A percentile compares a stretch with the other conserved stretches of the same genome.
Evolutionary conservation across 53 echinoderm and acorn worm species (phyloP).

Genomic region (Holothuria leucospilota): DNA sequence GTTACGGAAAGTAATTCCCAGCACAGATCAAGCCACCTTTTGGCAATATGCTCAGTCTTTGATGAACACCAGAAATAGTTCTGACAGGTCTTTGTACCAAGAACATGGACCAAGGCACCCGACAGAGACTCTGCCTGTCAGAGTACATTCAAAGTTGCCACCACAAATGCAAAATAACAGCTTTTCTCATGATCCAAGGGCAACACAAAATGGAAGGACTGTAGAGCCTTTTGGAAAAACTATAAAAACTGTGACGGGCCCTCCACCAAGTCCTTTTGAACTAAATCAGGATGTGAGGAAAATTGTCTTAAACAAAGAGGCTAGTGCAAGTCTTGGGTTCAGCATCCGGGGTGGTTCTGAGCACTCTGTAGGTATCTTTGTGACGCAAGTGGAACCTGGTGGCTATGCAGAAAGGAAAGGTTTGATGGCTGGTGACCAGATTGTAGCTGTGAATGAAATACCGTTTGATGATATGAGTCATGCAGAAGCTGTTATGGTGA

Average conservation of each 20-base stretch:
- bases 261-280: constrained; percentile 51
- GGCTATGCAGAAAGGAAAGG: constrained; percentile 84
- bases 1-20: constrained; percentile 83
- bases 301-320: constrained; percentile 55
- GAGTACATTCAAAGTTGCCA: neutral
- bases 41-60: constrained; percentile 80
- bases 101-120: constrained; percentile 41
- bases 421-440: constrained; percentile 81
- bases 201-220: constrained; percentile 14
- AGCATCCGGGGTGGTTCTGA: constrained; percentile 92
- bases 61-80: constrained; percentile 18
- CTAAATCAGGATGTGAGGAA: constrained; percentile 68
- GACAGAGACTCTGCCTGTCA: constrained; percentile 52
- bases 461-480: constrained; percentile 91
- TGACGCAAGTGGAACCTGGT: constrained; percentile 82
- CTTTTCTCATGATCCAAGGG: neutral
- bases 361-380: constrained; percentile 94
- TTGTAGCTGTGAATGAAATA: constrained; percentile 86
- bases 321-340: constrained; percentile 77
- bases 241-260: constrained; percentile 60
- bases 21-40: constrained; percentile 75
- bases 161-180: no score
- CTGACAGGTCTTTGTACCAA: constrained; percentile 37
- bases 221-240: constrained; percentile 83
- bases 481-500: constrained; percentile 91